Conservation (phyloP, 1,140 invertebrate species). For the Elysia chlorotica region DNA sequence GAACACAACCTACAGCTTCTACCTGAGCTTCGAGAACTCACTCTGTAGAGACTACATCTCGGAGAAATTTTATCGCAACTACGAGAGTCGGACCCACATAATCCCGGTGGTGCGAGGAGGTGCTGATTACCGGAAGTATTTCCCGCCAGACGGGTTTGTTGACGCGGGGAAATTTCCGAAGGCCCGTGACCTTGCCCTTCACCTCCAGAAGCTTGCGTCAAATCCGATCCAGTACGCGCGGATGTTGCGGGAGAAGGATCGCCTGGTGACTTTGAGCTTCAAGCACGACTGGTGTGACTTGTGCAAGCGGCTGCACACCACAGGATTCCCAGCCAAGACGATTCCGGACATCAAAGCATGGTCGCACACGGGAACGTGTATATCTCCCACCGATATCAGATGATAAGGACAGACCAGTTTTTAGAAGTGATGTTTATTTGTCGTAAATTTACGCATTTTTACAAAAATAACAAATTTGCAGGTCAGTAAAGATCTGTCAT, state of each 20-base stretch:
- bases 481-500: too few relatives aligned
- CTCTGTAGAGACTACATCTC: constrained; percentile 60
- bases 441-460: too few relatives aligned
- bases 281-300: constrained; percentile 1
- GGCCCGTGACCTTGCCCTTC: constrained; percentile 82
- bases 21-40: constrained; percentile 78
- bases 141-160: constrained; percentile 76
- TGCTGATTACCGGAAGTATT: constrained; percentile 46
- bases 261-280: neutral
- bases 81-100: neutral
- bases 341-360: neutral
- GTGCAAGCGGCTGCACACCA: neutral
- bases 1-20: constrained; percentile 93
- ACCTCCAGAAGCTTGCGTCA: constrained; percentile 70
- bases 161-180: constrained; percentile 92
- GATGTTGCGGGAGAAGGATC: constrained; percentile 18
- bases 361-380: neutral
- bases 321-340: too few relatives aligned
- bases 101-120: constrained; percentile 60
- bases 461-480: too few relatives aligned
- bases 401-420: too few relatives aligned
- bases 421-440: too few relatives aligned
- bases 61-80: constrained; percentile 62
- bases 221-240: constrained; percentile 15
- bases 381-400: neutral